Percentiles rank a stretch among this genome's conserved stretches.
Conservation (phyloP, 1,140 invertebrate genomes). For the Brachionus plicatilis region DNA sequence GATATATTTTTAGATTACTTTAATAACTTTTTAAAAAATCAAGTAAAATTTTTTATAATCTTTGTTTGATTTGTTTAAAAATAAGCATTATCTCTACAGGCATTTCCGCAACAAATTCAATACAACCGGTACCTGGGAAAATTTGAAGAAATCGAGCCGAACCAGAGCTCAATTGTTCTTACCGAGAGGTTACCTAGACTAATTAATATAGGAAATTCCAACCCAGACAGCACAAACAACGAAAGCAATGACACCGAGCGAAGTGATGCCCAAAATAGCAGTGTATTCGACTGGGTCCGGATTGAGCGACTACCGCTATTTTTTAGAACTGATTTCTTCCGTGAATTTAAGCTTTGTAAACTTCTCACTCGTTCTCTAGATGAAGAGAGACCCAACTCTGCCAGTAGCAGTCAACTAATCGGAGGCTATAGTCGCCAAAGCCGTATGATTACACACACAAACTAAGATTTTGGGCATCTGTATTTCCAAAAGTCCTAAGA, state of each 20-base stretch:
- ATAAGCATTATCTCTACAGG: background rate
- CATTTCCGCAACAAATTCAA: slow-evolving; percentile 38
- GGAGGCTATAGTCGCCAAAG: slow-evolving; percentile 53
- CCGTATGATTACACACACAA: background rate
- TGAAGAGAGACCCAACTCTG: slow-evolving; percentile 46
- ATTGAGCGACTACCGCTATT: slow-evolving; percentile 52
- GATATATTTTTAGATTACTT: slow-evolving; percentile 56
- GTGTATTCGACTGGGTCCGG: slow-evolving; percentile 52
- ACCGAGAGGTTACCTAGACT: background rate
- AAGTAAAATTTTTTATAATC: slow-evolving; percentile 44
- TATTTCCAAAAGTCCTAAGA: no score
- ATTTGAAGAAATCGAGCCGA: slow-evolving; percentile 33
- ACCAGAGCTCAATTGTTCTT: background rate
- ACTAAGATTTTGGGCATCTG: no score
- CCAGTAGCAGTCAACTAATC: slow-evolving; percentile 49
- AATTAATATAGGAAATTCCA: background rate
- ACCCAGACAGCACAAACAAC: background rate
- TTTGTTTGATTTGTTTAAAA: background rate
- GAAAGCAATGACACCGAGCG: background rate
- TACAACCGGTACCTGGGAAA: slow-evolving; percentile 17
- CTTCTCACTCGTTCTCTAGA: slow-evolving; percentile 51
- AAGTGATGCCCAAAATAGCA: slow-evolving; percentile 44
- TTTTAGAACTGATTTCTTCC: slow-evolving; percentile 51
- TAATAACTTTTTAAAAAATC: slow-evolving; percentile 53
- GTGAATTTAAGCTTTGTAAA: slow-evolving; percentile 54